Conservation (phyloP, 1,140 invertebrate genomes). For the Phymastichus coffea region DNA sequence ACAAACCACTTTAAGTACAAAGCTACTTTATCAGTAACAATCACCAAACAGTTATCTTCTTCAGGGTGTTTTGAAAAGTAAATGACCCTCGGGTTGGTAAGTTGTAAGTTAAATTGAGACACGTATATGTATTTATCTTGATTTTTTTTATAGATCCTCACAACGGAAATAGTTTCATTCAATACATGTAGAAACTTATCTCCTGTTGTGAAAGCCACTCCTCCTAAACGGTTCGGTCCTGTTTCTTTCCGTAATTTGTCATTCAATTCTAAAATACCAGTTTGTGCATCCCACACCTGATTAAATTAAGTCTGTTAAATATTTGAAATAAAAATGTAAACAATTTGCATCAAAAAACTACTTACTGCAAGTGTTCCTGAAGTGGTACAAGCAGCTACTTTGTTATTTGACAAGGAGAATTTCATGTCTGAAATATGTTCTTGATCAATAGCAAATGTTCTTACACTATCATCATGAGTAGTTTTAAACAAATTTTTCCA, state of each 20-base stretch:
- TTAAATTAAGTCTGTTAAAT: slow-evolving; percentile 7
- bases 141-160: slow-evolving; percentile 33
- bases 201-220: slow-evolving; percentile 39
- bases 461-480: slow-evolving; percentile 41
- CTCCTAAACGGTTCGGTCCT: slow-evolving; percentile 30
- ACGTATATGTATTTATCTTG: slow-evolving; percentile 31
- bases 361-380: slow-evolving; percentile 41
- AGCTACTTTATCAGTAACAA: slow-evolving; percentile 42
- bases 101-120: slow-evolving; percentile 38
- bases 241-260: too few species aligned
- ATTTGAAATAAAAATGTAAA: not conserved
- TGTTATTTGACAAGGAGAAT: slow-evolving; percentile 38
- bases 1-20: slow-evolving; percentile 42
- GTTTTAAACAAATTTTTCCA: slow-evolving; percentile 40
- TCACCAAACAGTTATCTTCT: slow-evolving; percentile 38
- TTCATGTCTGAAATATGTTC: slow-evolving; percentile 45
- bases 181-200: slow-evolving; percentile 40
- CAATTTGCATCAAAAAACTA: slow-evolving; percentile 1
- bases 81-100: slow-evolving; percentile 38
- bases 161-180: slow-evolving; percentile 35
- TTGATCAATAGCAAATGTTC: slow-evolving; percentile 35
- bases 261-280: slow-evolving; percentile 30
- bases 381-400: slow-evolving; percentile 44
- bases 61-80: slow-evolving; percentile 37
- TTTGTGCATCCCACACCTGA: slow-evolving; percentile 43